Evolutionary conservation across 2,888 invertebrate genomes (phyloP).

Genomic region (Hesperia comma): DNA sequence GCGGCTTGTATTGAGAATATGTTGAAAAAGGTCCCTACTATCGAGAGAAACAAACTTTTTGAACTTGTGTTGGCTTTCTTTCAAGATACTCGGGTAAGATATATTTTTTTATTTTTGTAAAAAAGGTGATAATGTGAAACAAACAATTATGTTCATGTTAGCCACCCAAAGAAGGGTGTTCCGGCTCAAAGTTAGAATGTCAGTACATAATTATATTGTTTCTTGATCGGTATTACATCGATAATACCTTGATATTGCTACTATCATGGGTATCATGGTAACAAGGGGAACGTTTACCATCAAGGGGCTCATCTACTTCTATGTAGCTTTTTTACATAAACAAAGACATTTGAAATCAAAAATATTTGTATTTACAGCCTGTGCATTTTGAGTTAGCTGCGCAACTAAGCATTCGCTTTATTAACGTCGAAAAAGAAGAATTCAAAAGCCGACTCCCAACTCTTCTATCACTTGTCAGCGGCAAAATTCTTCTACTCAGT

Average conservation of each 20-base stretch:
- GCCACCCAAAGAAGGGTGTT: too few species aligned
- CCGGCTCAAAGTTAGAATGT: too few species aligned
- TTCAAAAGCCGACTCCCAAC: conserved; percentile 87
- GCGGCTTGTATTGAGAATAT: conserved; percentile 89
- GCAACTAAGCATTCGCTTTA: conserved; percentile 91
- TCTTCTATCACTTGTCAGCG: conserved; percentile 85
- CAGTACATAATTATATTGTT: too few species aligned
- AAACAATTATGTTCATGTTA: too few species aligned
- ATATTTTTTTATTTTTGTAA: conserved; percentile 7
- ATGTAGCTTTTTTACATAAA: too few species aligned
- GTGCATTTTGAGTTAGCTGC: conserved; percentile 90
- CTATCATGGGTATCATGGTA: too few species aligned
- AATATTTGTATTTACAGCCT: conserved; percentile 66
- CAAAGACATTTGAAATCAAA: background rate
- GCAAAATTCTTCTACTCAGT: conserved; percentile 77
- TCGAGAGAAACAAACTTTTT: conserved; percentile 87
- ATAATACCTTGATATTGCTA: too few species aligned
- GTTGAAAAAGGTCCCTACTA: conserved; percentile 82
- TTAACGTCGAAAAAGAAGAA: conserved; percentile 87
- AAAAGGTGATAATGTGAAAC: too few species aligned
- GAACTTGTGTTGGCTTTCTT: conserved; percentile 88
- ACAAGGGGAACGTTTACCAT: too few species aligned
- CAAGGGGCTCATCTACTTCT: too few species aligned
- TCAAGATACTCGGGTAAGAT: conserved; percentile 74
- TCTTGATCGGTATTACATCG: too few species aligned